phyloP scores from a whole-genome alignment of 2,797 vertebrate species.

The Myoxocephalus aenaeus region DNA sequence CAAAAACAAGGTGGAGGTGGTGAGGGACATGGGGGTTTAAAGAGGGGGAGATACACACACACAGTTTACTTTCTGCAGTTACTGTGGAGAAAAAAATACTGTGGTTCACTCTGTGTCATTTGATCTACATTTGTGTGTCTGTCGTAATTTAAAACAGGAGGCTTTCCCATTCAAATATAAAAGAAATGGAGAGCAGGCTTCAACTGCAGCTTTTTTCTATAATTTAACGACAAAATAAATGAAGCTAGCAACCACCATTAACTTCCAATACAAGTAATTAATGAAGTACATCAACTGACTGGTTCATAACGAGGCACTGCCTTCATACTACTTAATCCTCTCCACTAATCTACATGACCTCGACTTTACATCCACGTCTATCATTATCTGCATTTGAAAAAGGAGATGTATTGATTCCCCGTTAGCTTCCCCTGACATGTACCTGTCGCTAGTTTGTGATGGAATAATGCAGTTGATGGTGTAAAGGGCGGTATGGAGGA shows the following conservation, averaged over 20 bases:
- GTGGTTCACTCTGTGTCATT: neutral
- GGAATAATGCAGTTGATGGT: neutral
- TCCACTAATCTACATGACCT: neutral
- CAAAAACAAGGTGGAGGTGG: neutral
- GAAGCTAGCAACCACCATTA: neutral
- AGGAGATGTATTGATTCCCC: neutral
- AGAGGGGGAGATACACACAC: constrained; percentile 8
- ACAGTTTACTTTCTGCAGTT: constrained; percentile 32
- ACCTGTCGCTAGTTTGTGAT: constrained; percentile 67
- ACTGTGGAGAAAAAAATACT: neutral
- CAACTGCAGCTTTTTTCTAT: neutral
- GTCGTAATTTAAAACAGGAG: neutral
- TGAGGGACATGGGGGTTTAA: neutral
- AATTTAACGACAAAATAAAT: neutral
- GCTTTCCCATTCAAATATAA: neutral
- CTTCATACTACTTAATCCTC: neutral
- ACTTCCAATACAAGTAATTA: neutral
- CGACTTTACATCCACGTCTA: no score
- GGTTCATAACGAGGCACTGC: neutral
- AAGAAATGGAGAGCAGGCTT: neutral
- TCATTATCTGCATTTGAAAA: neutral
- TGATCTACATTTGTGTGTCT: neutral
- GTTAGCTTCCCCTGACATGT: constrained; percentile 12
- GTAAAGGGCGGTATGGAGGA: neutral
- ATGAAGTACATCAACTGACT: neutral